Evolutionary conservation across 2,113 vertebrate species (phyloP).

Genomic region (Willisornis vidua): DNA sequence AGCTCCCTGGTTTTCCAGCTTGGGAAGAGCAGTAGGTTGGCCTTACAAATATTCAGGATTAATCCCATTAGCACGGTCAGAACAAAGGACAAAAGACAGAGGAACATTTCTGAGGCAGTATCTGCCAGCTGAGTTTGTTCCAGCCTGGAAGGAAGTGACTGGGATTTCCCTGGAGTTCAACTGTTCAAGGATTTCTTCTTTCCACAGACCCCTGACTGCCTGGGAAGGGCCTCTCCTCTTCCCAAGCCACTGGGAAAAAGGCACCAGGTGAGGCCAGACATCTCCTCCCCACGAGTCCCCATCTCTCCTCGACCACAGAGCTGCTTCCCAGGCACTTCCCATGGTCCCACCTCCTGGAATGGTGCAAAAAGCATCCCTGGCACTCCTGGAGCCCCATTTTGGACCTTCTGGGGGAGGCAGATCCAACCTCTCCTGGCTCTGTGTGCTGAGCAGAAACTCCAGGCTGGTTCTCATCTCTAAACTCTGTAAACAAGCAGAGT

Average conservation of each 20-base stretch:
- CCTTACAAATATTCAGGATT: background rate
- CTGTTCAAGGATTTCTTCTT: background rate
- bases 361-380: background rate
- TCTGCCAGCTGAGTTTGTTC: background rate
- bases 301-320: accelerated
- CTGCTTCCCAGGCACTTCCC: background rate
- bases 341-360: accelerated
- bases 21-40: background rate
- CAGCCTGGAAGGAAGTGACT: background rate
- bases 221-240: background rate
- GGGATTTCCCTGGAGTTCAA: background rate
- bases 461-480: background rate
- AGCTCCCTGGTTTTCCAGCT: background rate
- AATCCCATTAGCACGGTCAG: background rate
- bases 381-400: background rate
- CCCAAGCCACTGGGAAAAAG: background rate
- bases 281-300: background rate
- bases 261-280: background rate
- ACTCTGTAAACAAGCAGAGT: background rate
- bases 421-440: background rate
- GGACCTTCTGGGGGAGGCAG: background rate
- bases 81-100: background rate
- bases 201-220: background rate
- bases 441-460: background rate
- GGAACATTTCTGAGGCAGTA: background rate